Evolutionary conservation across 2,797 vertebrate species (phyloP), one percentile per base, ranked within the genome.

Genomic region (Tachyglossus aculeatus): DNA sequence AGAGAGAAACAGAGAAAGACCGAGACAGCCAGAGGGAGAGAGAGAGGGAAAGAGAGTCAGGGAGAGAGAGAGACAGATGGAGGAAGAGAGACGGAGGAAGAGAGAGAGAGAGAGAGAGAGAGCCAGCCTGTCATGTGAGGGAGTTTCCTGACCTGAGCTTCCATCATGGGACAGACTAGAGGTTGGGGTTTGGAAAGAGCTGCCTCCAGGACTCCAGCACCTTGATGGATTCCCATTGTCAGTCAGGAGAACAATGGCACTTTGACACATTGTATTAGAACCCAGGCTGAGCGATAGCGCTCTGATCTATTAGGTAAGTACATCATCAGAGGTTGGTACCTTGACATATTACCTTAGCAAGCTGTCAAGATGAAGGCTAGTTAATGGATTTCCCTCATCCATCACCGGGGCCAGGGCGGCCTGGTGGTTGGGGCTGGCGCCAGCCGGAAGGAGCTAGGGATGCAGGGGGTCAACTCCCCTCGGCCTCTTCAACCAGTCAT

Each of bases 321-420:
- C 78, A 76, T 86, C 81, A 86, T 50, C 54, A 16, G 53, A 45
- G 74, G 22, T 71, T 62, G 84, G 60, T 78, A 74, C 82, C 48
- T 53, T 79, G 86, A 86, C 86, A 53, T n/a, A 65, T 58, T 77
- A 67, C 86, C 80, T 81, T 33, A 38, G 79, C 75, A 78, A 22
- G 10, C 74, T 83, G 85, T 50, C 84, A 72, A 80, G 3, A 0
- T 50, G 12, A 41, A 43, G 0, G 44, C 25, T 2, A 36, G 40
- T 54, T 76, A 70, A 82, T 80, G 85, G 67, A 84, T 83, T 84
- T 82, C 81, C 5, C 2, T 55, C 67, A 84, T 74, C 32, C 47
- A 82, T 88, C 86, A 72, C 61, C 2, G 36, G 6, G 55, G 53
- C 0, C 19, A 0, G 16, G 67, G 57, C 68, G 59, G 14, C 43